Evolutionary conservation across 2,888 invertebrate genomes (phyloP).

Genomic region (Ornithoptera alexandrae): DNA sequence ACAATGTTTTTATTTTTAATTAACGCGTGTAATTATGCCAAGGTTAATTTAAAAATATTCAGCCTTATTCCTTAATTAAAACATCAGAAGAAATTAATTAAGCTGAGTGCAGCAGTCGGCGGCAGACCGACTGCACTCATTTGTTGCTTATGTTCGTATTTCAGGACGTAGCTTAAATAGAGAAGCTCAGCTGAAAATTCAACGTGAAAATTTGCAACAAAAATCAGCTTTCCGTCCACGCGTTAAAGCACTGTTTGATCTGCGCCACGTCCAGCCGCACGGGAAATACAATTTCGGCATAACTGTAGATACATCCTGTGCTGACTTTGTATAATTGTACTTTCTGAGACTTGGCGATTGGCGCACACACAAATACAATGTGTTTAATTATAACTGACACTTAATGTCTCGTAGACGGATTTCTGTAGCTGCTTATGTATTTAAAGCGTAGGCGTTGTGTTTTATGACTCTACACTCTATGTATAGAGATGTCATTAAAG

Average conservation of each 20-base stretch:
- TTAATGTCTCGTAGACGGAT: constrained; percentile 31
- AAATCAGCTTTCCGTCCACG: constrained; percentile 39
- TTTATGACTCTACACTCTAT: constrained; percentile 13
- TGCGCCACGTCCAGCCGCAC: constrained; percentile 36
- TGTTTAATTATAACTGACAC: constrained; percentile 54
- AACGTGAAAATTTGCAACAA: constrained; percentile 16
- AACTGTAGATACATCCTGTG: constrained; percentile 48
- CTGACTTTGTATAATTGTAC: constrained; percentile 67
- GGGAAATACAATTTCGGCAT: constrained; percentile 45
- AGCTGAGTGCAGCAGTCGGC: constrained; percentile 54
- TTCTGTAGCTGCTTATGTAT: constrained; percentile 9
- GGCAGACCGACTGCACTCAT: constrained; percentile 58
- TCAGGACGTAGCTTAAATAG: constrained; percentile 59
- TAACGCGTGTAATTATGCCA: background rate
- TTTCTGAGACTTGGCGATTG: constrained; percentile 50
- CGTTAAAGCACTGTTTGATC: constrained; percentile 41
- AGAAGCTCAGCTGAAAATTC: constrained; percentile 58
- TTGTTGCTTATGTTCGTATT: constrained; percentile 61
- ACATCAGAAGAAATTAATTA: constrained; percentile 62
- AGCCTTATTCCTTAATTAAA: constrained; percentile 55
- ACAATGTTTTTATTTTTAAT: background rate
- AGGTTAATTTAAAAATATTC: constrained; percentile 12
- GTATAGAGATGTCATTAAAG: constrained; percentile 12
- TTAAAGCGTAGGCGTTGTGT: constrained; percentile 3
- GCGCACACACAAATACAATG: constrained; percentile 45